Conservation (phyloP, 2,113 vertebrate genomes). For the Hymenochirus boettgeri region DNA sequence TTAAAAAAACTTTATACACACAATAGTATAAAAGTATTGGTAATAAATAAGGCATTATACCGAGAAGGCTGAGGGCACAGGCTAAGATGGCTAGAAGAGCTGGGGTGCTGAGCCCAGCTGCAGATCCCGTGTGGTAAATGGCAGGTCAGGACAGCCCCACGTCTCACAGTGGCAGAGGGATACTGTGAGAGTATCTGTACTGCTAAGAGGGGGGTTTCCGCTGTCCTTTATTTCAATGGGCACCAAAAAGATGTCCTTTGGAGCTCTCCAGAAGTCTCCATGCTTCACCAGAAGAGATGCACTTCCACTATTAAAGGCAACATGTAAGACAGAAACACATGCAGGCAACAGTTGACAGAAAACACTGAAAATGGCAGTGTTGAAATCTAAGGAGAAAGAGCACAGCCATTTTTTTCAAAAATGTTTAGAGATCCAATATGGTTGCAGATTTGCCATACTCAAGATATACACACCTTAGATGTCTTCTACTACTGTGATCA, state of each 20-base stretch:
- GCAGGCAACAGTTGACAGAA: too few relatives aligned
- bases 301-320: constrained; percentile 48
- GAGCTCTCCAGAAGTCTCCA: constrained; percentile 44
- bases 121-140: constrained; percentile 58
- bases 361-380: too few relatives aligned
- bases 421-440: too few relatives aligned
- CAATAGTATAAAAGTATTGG: too few relatives aligned
- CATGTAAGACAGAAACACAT: neutral
- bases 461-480: too few relatives aligned
- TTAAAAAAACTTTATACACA: too few relatives aligned
- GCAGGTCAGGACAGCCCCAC: constrained; percentile 60
- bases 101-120: constrained; percentile 78
- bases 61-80: constrained; percentile 78
- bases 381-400: too few relatives aligned
- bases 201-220: constrained; percentile 70
- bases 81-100: constrained; percentile 83
- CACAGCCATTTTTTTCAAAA: too few relatives aligned
- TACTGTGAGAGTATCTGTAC: constrained; percentile 78
- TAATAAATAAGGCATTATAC: constrained; percentile 49
- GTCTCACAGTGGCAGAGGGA: constrained; percentile 78
- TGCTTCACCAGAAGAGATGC: constrained; percentile 53
- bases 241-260: constrained; percentile 60
- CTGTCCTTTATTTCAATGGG: constrained; percentile 77
- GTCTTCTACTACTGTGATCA: too few relatives aligned
- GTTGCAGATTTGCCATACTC: too few relatives aligned